Base-by-base conservation (phyloP, 2,888 invertebrate genomes). In the Papilio gigon region DNA sequence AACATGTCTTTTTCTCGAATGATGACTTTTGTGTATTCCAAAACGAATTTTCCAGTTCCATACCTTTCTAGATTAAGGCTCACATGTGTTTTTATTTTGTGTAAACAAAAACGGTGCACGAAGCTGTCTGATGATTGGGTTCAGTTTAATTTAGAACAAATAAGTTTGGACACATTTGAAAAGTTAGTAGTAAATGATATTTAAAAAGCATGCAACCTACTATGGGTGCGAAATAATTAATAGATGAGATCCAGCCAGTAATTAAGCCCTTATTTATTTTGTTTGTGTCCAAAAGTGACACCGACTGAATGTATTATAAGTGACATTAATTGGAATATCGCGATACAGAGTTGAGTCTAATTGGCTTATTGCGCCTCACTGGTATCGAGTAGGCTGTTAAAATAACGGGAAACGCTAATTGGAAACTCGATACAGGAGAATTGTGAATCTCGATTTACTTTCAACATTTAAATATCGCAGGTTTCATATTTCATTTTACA, bases 371-470 rank as follows among this genome's bases (percentile, higher is more conserved):
- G 12, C 25, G 27, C 3, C 4, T 2, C n/a, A 17, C n/a, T 17
- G 53, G 9, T n/a, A 30, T n/a, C 53, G 30, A 53, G n/a, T 30
- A 30, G 27, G 9, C 30, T 53, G 30, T 53, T 53, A 53, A 53
- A 30, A 53, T 53, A 53, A 30, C 53, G n/a, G 30, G 30, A 30
- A 53, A 30, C n/a, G 30, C 27, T 53, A 30, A 53, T 30, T 53
- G 53, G 30, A n/a, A n/a, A 30, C 53, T 30, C 50, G 37, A 50
- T 47, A 22, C 12, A 37, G 25, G 20, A 11, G 27, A 22, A 47
- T 22, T 22, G 50, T 25, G 47, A 53, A 53, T 50, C n/a, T 50
- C 37, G 20, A 14, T 64, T 64, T 64, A 35, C 11, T 47, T 44
- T 12, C 30, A 50, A 50, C 22, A 50, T 50, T 50, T 22, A 4